Evolutionary conservation across 2,888 invertebrate species (phyloP).

Genomic region (Drosophila ezoana): DNA sequence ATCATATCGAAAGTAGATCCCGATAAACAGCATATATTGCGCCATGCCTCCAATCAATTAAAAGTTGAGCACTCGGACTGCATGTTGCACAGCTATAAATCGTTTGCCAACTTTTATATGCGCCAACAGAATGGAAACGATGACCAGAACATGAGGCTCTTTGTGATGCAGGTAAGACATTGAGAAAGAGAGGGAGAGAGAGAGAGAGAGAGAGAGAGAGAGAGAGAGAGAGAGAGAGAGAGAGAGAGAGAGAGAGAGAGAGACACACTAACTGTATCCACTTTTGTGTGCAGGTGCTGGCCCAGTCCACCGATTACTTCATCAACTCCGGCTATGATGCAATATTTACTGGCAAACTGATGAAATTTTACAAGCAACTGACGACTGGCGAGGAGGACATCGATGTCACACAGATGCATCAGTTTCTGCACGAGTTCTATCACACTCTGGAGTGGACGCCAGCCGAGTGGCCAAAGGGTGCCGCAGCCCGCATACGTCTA

Average conservation of each 20-base stretch:
- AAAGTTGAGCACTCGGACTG: conserved; percentile 5
- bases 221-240: neutral
- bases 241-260: too few species aligned
- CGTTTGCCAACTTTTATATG: neutral
- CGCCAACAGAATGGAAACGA: too few species aligned
- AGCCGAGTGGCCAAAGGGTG: conserved; percentile 25
- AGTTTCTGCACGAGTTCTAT: conserved; percentile 73
- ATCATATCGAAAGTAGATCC: conserved; percentile 32
- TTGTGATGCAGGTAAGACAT: conserved; percentile 16
- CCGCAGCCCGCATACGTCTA: conserved; percentile 25
- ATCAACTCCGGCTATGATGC: conserved; percentile 68
- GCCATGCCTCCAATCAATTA: conserved; percentile 7
- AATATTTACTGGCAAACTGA: conserved; percentile 69
- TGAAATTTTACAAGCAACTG: conserved; percentile 60
- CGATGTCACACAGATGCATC: conserved; percentile 58
- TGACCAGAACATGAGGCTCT: neutral
- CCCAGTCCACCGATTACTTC: conserved; percentile 68
- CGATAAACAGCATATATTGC: conserved; percentile 17
- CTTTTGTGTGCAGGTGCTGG: conserved; percentile 48
- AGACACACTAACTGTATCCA: neutral
- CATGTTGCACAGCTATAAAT: conserved; percentile 30
- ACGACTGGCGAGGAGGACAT: conserved; percentile 43
- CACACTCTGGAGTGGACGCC: conserved; percentile 55
- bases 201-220: too few species aligned
- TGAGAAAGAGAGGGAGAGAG: neutral